Evolutionary conservation across 2,888 invertebrate species (phyloP), one percentile per base, ranked within the genome.

Genomic region (Acheta domesticus): DNA sequence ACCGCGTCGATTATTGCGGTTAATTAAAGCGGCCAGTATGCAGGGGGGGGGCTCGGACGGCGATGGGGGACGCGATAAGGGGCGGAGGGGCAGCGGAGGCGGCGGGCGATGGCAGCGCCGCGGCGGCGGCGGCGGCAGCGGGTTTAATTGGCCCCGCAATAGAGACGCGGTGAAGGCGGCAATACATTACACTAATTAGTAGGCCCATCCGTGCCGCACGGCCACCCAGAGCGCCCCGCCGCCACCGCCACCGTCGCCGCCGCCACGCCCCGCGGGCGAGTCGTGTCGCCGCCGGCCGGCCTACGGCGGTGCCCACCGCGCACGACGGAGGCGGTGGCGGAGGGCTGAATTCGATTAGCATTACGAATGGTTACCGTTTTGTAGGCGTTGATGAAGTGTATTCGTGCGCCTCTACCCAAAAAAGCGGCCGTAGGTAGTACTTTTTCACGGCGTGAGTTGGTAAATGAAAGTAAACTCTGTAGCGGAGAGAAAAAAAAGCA

Each of bases 121-220:
- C n/a, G 14, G 62, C n/a, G n/a, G 16, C 16, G 62, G n/a, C n/a
- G n/a, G 62, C 62, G 62, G 62, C 62, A n/a, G 62, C n/a, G n/a
- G 62, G 62, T 62, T 62, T 62, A 62, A 62, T 62, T 62, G 62
- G 62, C 62, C 62, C 62, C 62, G 62, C 62, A 62, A 62, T 62
- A 62, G 62, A 62, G 62, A 62, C 62, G 62, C 62, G 62, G 62
- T 62, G 62, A 62, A 62, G 62, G 62, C 62, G 62, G 62, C 62
- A 62, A 62, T 62, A 62, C 62, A 62, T 62, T 62, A 62, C 62
- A 62, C 62, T 62, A 62, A 62, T 62, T 62, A 62, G 62, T 62
- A 62, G 62, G 62, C 62, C 62, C 62, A 62, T 62, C 62, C 62
- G 62, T n/a, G 62, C 62, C 62, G 62, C 14, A n/a, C n/a, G 62